Conservation (phyloP, 2,888 invertebrate genomes). For the Tipula unca region DNA sequence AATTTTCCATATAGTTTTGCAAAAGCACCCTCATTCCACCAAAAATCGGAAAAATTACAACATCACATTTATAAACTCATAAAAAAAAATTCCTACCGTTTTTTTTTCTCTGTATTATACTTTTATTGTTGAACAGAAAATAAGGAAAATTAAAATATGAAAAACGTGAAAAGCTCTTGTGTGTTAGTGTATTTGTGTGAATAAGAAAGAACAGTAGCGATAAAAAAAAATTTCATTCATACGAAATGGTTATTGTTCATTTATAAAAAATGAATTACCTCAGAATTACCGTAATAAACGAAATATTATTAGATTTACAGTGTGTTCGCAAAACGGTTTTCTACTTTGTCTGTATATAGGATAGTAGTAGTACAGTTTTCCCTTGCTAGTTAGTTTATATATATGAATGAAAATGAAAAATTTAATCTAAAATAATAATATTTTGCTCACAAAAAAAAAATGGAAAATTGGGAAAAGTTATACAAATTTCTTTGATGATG, state of each 20-base stretch:
- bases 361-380: not conserved
- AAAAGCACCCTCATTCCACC: no score
- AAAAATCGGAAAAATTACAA: not conserved
- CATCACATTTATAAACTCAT: not conserved
- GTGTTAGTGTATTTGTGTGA: not conserved
- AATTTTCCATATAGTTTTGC: no score
- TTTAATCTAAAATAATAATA: not conserved
- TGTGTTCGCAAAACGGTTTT: not conserved
- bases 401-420: not conserved
- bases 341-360: not conserved
- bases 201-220: not conserved
- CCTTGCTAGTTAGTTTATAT: not conserved
- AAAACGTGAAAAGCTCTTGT: not conserved
- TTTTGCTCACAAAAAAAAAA: not conserved
- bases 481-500: not conserved
- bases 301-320: not conserved
- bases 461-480: not conserved
- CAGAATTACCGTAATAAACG: not conserved
- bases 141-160: not conserved
- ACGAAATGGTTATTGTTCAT: not conserved
- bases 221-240: not conserved
- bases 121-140: not conserved
- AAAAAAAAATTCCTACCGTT: not conserved
- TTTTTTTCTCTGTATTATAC: not conserved
- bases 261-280: not conserved